These are phyloP conservation scores for Sinhomidia bicolor DNA, from an alignment of 2,888 invertebrate species.

Conservation along the genomic window DNA sequence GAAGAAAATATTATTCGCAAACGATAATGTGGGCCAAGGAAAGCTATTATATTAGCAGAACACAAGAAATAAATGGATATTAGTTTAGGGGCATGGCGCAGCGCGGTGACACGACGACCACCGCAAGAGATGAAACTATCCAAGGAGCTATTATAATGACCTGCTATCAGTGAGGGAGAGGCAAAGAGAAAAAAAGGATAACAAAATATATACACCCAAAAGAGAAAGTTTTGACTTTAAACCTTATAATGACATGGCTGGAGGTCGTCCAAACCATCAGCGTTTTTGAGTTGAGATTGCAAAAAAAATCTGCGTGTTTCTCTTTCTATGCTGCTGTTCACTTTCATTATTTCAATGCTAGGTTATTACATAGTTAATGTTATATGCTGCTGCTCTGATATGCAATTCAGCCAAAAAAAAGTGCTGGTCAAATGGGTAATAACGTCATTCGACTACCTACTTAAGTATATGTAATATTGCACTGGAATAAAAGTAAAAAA, in stretches of 20 bases:
- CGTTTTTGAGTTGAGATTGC: conserved; percentile 36
- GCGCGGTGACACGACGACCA: conserved; percentile 26
- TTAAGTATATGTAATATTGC: neutral
- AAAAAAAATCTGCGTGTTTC: neutral
- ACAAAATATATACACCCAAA: neutral
- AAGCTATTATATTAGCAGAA: conserved; percentile 58
- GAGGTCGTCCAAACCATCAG: conserved; percentile 66
- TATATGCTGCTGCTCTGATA: neutral
- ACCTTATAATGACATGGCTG: conserved; percentile 53
- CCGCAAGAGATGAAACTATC: neutral
- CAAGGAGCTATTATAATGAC: conserved; percentile 11
- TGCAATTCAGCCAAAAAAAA: conserved; percentile 18
- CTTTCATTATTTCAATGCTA: neutral
- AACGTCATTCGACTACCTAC: neutral
- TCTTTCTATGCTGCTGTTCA: too few relatives aligned
- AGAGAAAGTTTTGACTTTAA: conserved; percentile 47
- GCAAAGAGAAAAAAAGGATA: too few relatives aligned
- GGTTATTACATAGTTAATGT: neutral
- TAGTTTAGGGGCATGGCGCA: conserved; percentile 37
- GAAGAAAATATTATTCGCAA: neutral
- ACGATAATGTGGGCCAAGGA: conserved; percentile 32
- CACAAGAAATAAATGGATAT: conserved; percentile 26
- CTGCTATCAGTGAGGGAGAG: neutral
- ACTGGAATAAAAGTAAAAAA: too few relatives aligned
- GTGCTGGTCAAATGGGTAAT: neutral